Conservation (phyloP, 1,140 invertebrate genomes). For the Brachionus koreanus region DNA sequence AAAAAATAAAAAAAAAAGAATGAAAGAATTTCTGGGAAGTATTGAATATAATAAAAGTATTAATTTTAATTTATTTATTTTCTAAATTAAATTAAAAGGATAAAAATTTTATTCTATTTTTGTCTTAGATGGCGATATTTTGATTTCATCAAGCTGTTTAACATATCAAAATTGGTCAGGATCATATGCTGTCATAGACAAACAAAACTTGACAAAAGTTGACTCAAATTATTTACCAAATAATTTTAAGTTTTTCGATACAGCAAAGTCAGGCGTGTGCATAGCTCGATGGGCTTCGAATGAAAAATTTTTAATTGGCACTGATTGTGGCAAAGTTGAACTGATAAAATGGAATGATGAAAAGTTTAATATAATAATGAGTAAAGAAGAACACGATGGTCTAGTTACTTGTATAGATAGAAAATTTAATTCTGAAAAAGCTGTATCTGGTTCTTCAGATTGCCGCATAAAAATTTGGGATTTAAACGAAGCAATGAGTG, state of each 20-base stretch:
- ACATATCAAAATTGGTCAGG: conserved; percentile 25
- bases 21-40: conserved; percentile 34
- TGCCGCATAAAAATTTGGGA: conserved; percentile 23
- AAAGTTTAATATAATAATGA: not conserved
- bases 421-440: not conserved
- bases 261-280: not conserved
- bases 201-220: not conserved
- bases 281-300: not conserved
- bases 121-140: not conserved
- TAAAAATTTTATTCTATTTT: too few relatives aligned
- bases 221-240: not conserved
- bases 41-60: conserved; percentile 27
- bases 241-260: not conserved
- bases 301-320: not conserved
- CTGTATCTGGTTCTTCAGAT: conserved; percentile 18
- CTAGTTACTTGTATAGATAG: conserved; percentile 22
- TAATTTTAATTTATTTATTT: not conserved
- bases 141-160: conserved; percentile 8
- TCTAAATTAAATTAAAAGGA: not conserved
- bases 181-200: not conserved
- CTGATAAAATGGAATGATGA: not conserved
- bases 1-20: not conserved
- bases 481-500: conserved; percentile 8
- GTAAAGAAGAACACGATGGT: conserved; percentile 28
- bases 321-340: not conserved